These are phyloP conservation scores for Drosophila parthenogenetica DNA, from an alignment of 2,888 invertebrate genomes.

Conservation along the genomic window DNA sequence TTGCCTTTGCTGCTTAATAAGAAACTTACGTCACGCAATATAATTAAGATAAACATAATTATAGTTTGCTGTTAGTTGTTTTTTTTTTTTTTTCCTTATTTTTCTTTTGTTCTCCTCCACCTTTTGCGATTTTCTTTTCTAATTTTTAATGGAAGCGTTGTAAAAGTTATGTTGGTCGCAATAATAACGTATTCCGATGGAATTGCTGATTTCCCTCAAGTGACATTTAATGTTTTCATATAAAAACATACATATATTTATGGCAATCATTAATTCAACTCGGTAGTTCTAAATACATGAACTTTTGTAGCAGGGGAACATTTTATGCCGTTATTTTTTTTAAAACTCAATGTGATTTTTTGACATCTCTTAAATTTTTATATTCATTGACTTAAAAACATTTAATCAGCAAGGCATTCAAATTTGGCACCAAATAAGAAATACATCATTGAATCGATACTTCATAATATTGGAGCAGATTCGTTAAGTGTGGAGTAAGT, in stretches of 20 bases:
- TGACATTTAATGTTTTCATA: conserved; percentile 1
- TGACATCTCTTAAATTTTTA: too few relatives aligned
- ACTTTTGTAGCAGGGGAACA: background rate
- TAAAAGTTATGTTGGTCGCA: conserved; percentile 50
- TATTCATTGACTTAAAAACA: too few relatives aligned
- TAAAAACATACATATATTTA: conserved; percentile 10
- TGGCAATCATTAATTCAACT: conserved; percentile 6
- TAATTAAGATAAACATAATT: conserved; percentile 82
- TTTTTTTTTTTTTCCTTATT: conserved; percentile 24
- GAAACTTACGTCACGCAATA: conserved; percentile 78
- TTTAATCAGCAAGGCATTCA: background rate
- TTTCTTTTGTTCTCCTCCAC: conserved; percentile 1
- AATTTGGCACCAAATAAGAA: background rate
- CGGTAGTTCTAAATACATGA: background rate
- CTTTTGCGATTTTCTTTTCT: conserved; percentile 34
- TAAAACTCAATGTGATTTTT: background rate
- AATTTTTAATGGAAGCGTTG: conserved; percentile 57
- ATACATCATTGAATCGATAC: background rate
- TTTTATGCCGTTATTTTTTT: too few relatives aligned
- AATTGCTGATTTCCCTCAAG: background rate
- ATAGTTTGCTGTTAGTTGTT: conserved; percentile 66
- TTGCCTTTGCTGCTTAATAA: conserved; percentile 68
- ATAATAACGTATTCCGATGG: conserved; percentile 23
- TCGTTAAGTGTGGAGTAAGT: background rate
- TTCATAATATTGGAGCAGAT: background rate